Evolutionary conservation across 2,888 invertebrate species (phyloP).

Genomic region (Troilus luridus): DNA sequence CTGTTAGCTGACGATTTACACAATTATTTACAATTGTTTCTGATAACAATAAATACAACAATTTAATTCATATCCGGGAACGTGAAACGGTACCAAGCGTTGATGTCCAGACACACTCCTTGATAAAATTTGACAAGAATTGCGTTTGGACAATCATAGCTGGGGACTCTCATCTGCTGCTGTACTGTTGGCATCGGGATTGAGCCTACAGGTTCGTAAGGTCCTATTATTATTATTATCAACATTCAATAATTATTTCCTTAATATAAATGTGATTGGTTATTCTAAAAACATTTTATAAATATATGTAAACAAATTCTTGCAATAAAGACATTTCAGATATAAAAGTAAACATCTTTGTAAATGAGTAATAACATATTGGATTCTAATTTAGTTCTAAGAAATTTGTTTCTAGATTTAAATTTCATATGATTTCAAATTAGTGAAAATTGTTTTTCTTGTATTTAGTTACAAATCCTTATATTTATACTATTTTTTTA

Average conservation of each 20-base stretch:
- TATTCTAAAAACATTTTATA: neutral
- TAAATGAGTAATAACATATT: too few relatives aligned
- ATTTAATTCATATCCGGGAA: neutral
- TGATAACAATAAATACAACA: neutral
- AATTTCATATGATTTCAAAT: too few relatives aligned
- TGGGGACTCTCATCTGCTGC: conserved; percentile 69
- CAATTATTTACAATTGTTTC: neutral
- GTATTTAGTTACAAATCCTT: too few relatives aligned
- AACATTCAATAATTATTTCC: neutral
- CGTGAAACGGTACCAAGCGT: conserved; percentile 69
- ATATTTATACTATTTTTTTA: too few relatives aligned
- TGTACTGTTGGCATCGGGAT: neutral
- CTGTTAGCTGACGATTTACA: neutral
- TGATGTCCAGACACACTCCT: conserved; percentile 75
- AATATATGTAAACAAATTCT: too few relatives aligned
- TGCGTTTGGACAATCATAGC: conserved; percentile 77
- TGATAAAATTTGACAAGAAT: conserved; percentile 72
- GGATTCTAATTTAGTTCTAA: too few relatives aligned
- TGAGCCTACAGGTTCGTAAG: neutral
- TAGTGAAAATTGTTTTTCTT: too few relatives aligned
- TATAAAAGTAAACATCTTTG: too few relatives aligned
- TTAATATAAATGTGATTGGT: neutral
- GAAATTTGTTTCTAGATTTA: too few relatives aligned
- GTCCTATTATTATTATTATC: neutral
- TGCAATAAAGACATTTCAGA: too few relatives aligned